phyloP scores from a whole-genome alignment of 2,888 invertebrate genomes.

The Drosophila melanosoma region DNA sequence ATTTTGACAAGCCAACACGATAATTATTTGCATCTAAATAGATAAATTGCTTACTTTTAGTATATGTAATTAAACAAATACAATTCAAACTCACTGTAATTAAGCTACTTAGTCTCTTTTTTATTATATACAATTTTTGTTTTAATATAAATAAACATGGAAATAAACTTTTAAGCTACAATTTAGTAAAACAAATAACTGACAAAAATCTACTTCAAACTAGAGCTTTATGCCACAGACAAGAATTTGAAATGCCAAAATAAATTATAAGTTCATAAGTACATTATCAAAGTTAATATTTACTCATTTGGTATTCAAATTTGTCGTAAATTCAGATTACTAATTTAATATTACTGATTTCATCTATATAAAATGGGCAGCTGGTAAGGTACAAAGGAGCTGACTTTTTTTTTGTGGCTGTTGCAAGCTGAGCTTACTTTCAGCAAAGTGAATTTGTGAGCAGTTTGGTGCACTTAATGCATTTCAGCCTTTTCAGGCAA shows the following conservation, averaged over 20 bases:
- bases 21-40: neutral
- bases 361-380: neutral
- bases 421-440: conserved; percentile 37
- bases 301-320: neutral
- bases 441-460: conserved; percentile 63
- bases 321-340: neutral
- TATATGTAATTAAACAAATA: no score
- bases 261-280: neutral
- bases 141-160: neutral
- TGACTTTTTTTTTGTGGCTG: conserved; percentile 23
- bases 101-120: neutral
- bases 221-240: neutral
- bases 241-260: conserved; percentile 1
- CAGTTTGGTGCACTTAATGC: conserved; percentile 50
- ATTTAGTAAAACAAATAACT: neutral
- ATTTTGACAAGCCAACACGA: neutral
- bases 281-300: neutral
- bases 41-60: neutral
- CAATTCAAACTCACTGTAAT: neutral
- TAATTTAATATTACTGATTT: conserved; percentile 2
- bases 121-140: neutral
- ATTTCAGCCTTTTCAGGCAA: conserved; percentile 11
- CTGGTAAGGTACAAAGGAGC: neutral
- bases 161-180: neutral
- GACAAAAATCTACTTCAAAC: neutral